Conservation (phyloP, 2,888 invertebrate genomes). For the Dorcus hopei region DNA sequence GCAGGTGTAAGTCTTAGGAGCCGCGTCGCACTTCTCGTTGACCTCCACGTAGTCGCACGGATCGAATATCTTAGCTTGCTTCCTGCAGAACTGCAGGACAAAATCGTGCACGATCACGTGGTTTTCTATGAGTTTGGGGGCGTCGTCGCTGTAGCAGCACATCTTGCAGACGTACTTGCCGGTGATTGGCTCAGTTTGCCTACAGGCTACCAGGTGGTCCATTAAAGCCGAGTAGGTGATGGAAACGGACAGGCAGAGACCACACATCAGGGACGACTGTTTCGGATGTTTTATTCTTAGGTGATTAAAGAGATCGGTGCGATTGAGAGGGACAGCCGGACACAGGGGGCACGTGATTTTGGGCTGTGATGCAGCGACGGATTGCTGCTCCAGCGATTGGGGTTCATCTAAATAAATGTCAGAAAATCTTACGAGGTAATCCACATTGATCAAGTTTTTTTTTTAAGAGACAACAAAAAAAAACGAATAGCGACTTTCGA, state of each 20-base stretch:
- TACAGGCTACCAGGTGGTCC: conserved; percentile 53
- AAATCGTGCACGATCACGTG: conserved; percentile 57
- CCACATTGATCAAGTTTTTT: not conserved
- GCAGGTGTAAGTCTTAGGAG: conserved; percentile 31
- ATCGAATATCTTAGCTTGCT: conserved; percentile 46
- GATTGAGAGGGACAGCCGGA: conserved; percentile 46
- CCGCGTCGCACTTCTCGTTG: conserved; percentile 34
- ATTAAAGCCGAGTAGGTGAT: conserved; percentile 50
- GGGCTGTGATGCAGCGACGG: conserved; percentile 19
- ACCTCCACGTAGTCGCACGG: conserved; percentile 52
- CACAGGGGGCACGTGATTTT: conserved; percentile 41
- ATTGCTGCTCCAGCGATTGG: conserved; percentile 12
- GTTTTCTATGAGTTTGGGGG: conserved; percentile 51
- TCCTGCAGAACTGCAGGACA: conserved; percentile 45
- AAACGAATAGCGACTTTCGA: not conserved
- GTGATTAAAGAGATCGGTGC: conserved; percentile 55
- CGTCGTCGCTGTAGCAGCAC: conserved; percentile 57
- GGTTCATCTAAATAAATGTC: not conserved
- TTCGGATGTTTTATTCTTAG: conserved; percentile 54
- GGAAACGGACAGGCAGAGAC: conserved; percentile 55
- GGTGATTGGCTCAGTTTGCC: conserved; percentile 44
- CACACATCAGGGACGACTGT: conserved; percentile 55
- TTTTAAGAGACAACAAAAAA: not conserved
- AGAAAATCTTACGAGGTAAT: not conserved
- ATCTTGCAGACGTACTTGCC: conserved; percentile 52